A percentile compares a stretch with the other conserved stretches of the same genome.
phyloP scores from a whole-genome alignment of 2,113 vertebrate species.

The Noturus placidus region DNA sequence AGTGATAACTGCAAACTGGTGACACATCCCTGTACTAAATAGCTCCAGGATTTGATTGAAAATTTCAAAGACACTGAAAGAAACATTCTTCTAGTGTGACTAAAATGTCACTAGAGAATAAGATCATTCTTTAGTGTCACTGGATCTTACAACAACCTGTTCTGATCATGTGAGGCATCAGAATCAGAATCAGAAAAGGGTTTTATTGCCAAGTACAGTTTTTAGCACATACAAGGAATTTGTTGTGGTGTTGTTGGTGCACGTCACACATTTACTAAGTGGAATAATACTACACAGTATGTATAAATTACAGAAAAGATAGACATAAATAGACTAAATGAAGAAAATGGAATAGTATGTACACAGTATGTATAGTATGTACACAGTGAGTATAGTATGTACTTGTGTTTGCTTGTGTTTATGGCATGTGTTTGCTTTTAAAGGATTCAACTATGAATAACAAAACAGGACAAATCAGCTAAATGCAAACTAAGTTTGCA shows the following conservation, averaged over 20 bases:
- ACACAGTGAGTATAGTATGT: too few species aligned
- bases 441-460: not conserved
- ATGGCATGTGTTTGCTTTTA: not conserved
- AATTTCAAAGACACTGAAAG: not conserved
- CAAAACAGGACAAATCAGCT: not conserved
- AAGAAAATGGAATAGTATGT: too few species aligned
- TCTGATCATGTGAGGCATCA: not conserved
- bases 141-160: not conserved
- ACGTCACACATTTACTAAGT: too few species aligned
- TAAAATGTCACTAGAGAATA: not conserved
- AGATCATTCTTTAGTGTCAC: not conserved
- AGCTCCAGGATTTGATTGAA: not conserved
- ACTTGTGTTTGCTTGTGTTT: too few species aligned
- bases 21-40: not conserved
- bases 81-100: not conserved
- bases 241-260: too few species aligned
- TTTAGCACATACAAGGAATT: too few species aligned
- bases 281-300: too few species aligned
- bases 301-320: too few species aligned
- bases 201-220: too few species aligned
- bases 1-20: not conserved
- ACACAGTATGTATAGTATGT: too few species aligned
- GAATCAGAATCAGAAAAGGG: too few species aligned
- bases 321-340: too few species aligned
- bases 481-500: not conserved